A percentile compares a stretch with the other conserved stretches of the same genome.
Evolutionary conservation across 1,140 invertebrate species (phyloP).

Genomic region (Bemisia tabaci): DNA sequence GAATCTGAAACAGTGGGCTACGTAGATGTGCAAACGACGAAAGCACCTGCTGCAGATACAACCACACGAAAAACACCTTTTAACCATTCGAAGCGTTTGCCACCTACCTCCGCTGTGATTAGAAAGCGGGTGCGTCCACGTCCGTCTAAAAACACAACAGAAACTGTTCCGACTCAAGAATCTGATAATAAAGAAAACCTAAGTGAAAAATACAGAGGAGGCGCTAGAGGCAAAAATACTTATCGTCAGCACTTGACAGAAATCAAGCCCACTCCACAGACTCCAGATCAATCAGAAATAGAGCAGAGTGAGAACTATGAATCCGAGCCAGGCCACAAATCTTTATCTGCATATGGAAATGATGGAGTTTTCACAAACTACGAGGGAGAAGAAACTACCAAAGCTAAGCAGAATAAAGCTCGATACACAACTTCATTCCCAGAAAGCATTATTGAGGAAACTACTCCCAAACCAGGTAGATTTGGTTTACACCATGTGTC

Average conservation of each 20-base stretch:
- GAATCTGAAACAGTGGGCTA: neutral
- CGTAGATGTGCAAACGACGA: neutral
- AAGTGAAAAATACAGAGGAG: neutral
- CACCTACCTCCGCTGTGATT: conserved; percentile 22
- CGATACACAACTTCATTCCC: neutral
- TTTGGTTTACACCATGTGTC: neutral
- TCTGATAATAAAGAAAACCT: neutral
- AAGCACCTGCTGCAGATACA: neutral
- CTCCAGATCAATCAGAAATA: too few species aligned
- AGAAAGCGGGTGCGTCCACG: conserved; percentile 16
- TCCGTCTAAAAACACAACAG: conserved; percentile 11
- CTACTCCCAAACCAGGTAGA: neutral
- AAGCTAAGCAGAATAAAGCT: too few species aligned
- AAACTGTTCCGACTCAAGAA: neutral
- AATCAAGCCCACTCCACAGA: neutral
- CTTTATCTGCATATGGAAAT: too few species aligned
- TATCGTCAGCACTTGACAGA: neutral
- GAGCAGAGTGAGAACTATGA: too few species aligned
- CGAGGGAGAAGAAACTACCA: too few species aligned
- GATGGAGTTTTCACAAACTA: too few species aligned
- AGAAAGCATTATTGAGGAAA: neutral
- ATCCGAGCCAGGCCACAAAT: too few species aligned
- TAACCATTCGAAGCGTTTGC: conserved; percentile 9
- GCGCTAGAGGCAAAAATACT: neutral
- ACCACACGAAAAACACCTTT: neutral